Conservation (phyloP, 1,140 invertebrate species). For the Caenorhabditis briggsae region DNA sequence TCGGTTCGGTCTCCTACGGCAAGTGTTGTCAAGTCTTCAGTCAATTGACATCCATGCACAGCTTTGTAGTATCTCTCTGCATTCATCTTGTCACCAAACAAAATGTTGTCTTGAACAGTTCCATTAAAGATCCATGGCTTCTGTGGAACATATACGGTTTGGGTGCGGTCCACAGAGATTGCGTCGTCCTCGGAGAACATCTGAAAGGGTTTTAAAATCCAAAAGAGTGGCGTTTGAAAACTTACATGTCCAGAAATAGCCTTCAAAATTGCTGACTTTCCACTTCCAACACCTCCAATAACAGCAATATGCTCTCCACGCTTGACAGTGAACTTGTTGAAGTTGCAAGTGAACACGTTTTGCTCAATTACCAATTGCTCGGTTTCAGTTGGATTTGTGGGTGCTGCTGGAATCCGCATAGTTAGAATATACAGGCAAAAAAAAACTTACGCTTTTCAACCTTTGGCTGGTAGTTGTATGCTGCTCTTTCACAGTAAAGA, state of each 20-base stretch:
- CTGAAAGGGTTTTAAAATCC: conserved; percentile 70
- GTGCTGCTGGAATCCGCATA: background rate
- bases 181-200: conserved; percentile 79
- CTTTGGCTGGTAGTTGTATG: conserved; percentile 73
- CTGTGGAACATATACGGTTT: conserved; percentile 83
- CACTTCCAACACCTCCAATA: conserved; percentile 83
- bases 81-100: conserved; percentile 82
- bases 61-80: conserved; percentile 79
- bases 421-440: background rate
- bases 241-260: conserved; percentile 82
- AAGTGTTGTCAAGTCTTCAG: conserved; percentile 80
- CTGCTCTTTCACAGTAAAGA: conserved; percentile 64
- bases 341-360: conserved; percentile 6
- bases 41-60: conserved; percentile 78
- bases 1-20: conserved; percentile 83
- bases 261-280: conserved; percentile 83
- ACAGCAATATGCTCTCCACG: conserved; percentile 82
- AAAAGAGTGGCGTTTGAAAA: background rate
- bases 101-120: conserved; percentile 83
- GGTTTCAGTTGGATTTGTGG: conserved; percentile 14
- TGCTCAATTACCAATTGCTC: conserved; percentile 32
- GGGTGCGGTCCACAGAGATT: conserved; percentile 81
- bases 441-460: background rate
- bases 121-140: conserved; percentile 83
- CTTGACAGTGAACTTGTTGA: conserved; percentile 61